Percentiles rank a stretch among this genome's conserved stretches.
Evolutionary conservation across 2,113 vertebrate species (phyloP).

Genomic region (Pogona vitticeps): DNA sequence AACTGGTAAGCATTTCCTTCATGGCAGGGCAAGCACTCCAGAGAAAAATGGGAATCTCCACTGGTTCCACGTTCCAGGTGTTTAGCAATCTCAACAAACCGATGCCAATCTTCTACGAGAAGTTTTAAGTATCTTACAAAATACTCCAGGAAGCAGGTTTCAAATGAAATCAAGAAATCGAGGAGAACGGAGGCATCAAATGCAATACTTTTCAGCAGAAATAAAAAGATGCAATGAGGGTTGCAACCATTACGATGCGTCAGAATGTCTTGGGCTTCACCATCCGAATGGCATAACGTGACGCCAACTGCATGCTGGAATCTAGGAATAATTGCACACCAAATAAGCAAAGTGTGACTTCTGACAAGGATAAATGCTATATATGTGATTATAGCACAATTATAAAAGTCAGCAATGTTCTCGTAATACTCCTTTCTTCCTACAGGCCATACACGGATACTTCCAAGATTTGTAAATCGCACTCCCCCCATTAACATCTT

Average conservation of each 20-base stretch:
- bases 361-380: neutral
- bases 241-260: slow-evolving; percentile 79
- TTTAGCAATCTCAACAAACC: slow-evolving; percentile 75
- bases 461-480: neutral
- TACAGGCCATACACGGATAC: neutral
- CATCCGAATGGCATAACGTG: slow-evolving; percentile 25
- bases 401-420: neutral
- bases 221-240: slow-evolving; percentile 91
- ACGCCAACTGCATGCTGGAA: neutral
- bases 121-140: slow-evolving; percentile 89
- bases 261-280: slow-evolving; percentile 47
- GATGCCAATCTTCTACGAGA: slow-evolving; percentile 79
- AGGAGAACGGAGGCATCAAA: slow-evolving; percentile 90
- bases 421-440: too few species aligned
- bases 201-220: slow-evolving; percentile 81
- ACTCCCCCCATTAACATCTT: neutral
- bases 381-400: neutral
- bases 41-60: neutral
- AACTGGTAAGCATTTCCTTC: neutral
- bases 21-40: neutral
- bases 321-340: slow-evolving; percentile 57
- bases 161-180: slow-evolving; percentile 93
- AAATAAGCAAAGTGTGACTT: neutral
- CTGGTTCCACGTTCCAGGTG: slow-evolving; percentile 45
- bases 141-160: slow-evolving; percentile 96